phyloP scores from a whole-genome alignment of 2,888 invertebrate genomes.

The Shargacucullia verbasci region DNA sequence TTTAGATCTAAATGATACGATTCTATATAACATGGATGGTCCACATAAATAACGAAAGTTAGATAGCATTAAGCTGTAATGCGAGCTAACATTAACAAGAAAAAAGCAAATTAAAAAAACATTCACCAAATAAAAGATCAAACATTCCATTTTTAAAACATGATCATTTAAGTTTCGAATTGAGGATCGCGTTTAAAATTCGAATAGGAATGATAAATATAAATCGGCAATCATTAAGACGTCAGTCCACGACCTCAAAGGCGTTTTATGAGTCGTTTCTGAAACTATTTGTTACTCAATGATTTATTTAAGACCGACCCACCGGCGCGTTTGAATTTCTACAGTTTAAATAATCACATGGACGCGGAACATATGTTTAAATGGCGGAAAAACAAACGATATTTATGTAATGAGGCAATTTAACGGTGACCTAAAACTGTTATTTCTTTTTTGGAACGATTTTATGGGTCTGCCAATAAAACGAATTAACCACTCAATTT shows the following conservation, averaged over 20 bases:
- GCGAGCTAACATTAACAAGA: neutral
- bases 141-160: constrained; percentile 33
- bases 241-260: constrained; percentile 74
- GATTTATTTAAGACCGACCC: constrained; percentile 68
- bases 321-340: constrained; percentile 28
- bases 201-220: constrained; percentile 51
- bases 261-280: constrained; percentile 76
- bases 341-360: constrained; percentile 36
- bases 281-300: constrained; percentile 64
- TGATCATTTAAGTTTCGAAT: constrained; percentile 13
- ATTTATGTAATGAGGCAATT: constrained; percentile 21
- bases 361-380: constrained; percentile 37
- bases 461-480: too few species aligned
- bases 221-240: constrained; percentile 68
- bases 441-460: too few species aligned
- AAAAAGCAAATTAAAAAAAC: neutral
- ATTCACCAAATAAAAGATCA: constrained; percentile 1
- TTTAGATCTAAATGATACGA: too few species aligned
- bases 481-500: too few species aligned
- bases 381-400: constrained; percentile 30
- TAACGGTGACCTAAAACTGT: constrained; percentile 21
- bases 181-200: constrained; percentile 22
- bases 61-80: neutral
- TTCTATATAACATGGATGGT: too few species aligned
- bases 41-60: too few species aligned